phyloP scores from a whole-genome alignment of 2,797 vertebrate genomes.

The Pitangus sulphuratus region DNA sequence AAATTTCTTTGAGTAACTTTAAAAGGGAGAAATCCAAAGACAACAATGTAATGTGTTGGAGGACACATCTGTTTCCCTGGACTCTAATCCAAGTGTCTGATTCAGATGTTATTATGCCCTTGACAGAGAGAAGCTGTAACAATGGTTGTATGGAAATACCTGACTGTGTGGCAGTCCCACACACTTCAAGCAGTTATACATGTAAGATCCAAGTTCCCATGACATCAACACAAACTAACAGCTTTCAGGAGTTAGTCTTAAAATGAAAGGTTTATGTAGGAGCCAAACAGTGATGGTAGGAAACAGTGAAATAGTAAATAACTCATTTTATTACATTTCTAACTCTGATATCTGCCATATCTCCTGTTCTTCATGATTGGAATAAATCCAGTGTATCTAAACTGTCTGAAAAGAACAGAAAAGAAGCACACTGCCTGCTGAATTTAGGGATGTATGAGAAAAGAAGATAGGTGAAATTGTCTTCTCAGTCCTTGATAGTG shows the following conservation, averaged over 20 bases:
- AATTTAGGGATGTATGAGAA: neutral
- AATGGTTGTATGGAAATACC: neutral
- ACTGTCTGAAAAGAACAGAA: neutral
- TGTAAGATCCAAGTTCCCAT: neutral
- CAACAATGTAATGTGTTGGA: slow-evolving; percentile 9
- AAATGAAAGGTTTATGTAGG: neutral
- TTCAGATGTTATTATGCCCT: neutral
- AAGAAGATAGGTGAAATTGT: neutral
- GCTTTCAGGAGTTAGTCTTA: neutral
- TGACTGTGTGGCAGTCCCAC: neutral
- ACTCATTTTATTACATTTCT: neutral
- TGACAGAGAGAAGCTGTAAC: slow-evolving; percentile 8
- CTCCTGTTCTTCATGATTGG: neutral
- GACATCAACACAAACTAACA: neutral
- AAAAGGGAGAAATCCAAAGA: slow-evolving; percentile 36
- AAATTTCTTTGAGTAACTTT: slow-evolving; percentile 16
- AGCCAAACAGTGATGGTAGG: neutral
- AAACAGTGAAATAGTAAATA: neutral
- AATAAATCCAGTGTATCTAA: neutral
- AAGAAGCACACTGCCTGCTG: rapidly evolving
- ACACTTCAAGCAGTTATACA: neutral
- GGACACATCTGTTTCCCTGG: slow-evolving; percentile 48
- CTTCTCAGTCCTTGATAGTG: neutral
- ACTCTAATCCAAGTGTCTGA: slow-evolving; percentile 26
- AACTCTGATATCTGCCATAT: neutral